A percentile compares a stretch with the other conserved stretches of the same genome.
Conservation (phyloP, 1,140 invertebrate species). For the Procambarus clarkii region DNA sequence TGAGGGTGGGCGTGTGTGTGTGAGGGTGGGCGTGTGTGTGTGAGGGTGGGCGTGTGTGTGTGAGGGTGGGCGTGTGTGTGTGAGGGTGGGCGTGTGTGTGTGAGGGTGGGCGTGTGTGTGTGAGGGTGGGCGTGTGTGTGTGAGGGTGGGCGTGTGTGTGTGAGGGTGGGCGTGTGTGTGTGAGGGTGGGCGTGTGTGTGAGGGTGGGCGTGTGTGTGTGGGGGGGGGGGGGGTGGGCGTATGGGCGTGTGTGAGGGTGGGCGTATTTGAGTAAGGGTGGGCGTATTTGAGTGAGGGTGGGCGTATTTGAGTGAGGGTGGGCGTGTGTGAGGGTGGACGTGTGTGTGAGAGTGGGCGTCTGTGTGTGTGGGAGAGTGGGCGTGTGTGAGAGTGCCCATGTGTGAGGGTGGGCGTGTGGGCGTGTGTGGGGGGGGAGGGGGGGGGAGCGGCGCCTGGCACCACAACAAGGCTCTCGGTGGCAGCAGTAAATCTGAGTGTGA, state of each 20-base stretch:
- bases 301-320: neutral
- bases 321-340: neutral
- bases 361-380: neutral
- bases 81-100: too few species aligned
- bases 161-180: too few species aligned
- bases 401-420: neutral
- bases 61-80: too few species aligned
- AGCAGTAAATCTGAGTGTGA: slow-evolving; percentile 30
- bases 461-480: slow-evolving; percentile 15
- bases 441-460: slow-evolving; percentile 15
- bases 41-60: too few species aligned
- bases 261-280: neutral
- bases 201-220: slow-evolving; percentile 2
- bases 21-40: too few species aligned
- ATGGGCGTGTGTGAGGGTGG: neutral
- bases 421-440: neutral
- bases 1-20: too few species aligned
- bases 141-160: too few species aligned
- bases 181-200: too few species aligned
- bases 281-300: neutral
- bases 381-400: neutral
- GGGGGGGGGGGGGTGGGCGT: too few species aligned
- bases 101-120: too few species aligned
- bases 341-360: neutral
- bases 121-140: too few species aligned